Percentiles rank a stretch among this genome's conserved stretches.
Conservation (phyloP, 2,113 vertebrate genomes). For the Aegithalos caudatus region DNA sequence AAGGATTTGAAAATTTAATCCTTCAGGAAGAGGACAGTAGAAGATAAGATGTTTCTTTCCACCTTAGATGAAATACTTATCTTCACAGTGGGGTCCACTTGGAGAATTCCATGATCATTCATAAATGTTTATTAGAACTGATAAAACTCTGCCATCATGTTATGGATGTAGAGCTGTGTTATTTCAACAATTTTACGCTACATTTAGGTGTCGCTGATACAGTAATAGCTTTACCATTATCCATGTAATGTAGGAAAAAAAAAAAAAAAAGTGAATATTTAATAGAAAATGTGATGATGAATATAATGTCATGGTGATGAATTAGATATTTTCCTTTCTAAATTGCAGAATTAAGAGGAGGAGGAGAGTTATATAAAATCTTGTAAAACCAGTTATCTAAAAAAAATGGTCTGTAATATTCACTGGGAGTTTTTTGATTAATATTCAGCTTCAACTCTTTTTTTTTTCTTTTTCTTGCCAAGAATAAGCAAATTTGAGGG, state of each 20-base stretch:
- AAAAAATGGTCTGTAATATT: neutral
- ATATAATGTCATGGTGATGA: neutral
- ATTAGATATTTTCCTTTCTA: neutral
- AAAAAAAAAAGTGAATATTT: neutral
- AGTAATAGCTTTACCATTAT: neutral
- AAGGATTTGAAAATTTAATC: neutral
- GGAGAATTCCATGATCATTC: neutral
- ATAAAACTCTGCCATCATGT: neutral
- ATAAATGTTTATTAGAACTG: neutral
- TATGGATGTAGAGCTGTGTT: neutral
- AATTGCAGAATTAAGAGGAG: neutral
- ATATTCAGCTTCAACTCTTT: neutral
- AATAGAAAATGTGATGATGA: neutral
- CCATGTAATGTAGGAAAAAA: neutral
- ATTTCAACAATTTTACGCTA: neutral
- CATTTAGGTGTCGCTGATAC: neutral
- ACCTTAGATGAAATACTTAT: neutral
- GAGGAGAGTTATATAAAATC: neutral
- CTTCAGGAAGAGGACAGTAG: neutral
- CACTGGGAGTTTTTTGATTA: accelerated
- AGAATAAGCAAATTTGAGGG: neutral
- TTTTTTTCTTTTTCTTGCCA: neutral
- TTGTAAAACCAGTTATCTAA: neutral
- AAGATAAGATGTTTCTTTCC: neutral
- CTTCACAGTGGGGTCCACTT: neutral